phyloP scores from a whole-genome alignment of 37 sponge, comb jelly and placozoan genomes.

The Hormiphora californensis region DNA sequence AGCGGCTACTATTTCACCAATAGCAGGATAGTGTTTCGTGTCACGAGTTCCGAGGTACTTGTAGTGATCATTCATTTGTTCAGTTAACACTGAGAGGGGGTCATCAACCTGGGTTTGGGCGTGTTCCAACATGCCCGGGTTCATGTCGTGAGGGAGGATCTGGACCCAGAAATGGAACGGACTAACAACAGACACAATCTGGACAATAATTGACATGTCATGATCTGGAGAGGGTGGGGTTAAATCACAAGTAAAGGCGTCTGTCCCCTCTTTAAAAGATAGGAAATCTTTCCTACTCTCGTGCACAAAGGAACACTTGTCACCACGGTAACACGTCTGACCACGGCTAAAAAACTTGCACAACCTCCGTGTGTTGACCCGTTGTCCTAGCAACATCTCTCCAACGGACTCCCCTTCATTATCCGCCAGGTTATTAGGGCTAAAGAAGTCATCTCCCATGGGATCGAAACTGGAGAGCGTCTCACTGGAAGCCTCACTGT shows the following conservation, averaged over 20 bases:
- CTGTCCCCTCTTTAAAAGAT: neutral
- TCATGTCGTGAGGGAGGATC: slow-evolving; percentile 47
- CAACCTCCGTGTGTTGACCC: neutral
- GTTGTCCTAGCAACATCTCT: neutral
- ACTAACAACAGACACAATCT: slow-evolving; percentile 16
- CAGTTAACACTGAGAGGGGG: neutral
- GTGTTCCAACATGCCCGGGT: slow-evolving; percentile 5
- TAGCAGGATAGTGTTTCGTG: slow-evolving; percentile 30
- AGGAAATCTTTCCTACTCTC: slow-evolving; percentile 14
- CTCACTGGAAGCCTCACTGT: slow-evolving; percentile 39
- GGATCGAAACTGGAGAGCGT: slow-evolving; percentile 39
- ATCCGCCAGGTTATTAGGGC: slow-evolving; percentile 31
- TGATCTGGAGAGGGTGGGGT: slow-evolving; percentile 8
- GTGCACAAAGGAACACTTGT: slow-evolving; percentile 8
- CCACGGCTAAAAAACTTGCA: slow-evolving; percentile 41
- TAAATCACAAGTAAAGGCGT: neutral
- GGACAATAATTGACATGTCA: slow-evolving; percentile 37
- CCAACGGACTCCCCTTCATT: slow-evolving; percentile 18
- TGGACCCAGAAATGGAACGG: slow-evolving; percentile 53
- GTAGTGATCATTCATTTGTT: slow-evolving; percentile 11
- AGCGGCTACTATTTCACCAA: slow-evolving; percentile 41
- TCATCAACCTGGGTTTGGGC: neutral
- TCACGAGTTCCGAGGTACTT: neutral
- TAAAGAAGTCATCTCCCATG: slow-evolving; percentile 23
- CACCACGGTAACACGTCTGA: slow-evolving; percentile 6